Percentiles rank a stretch among this genome's conserved stretches.
phyloP scores from a whole-genome alignment of 53 echinoderm and acorn worm species.

The Antedon mediterranea region DNA sequence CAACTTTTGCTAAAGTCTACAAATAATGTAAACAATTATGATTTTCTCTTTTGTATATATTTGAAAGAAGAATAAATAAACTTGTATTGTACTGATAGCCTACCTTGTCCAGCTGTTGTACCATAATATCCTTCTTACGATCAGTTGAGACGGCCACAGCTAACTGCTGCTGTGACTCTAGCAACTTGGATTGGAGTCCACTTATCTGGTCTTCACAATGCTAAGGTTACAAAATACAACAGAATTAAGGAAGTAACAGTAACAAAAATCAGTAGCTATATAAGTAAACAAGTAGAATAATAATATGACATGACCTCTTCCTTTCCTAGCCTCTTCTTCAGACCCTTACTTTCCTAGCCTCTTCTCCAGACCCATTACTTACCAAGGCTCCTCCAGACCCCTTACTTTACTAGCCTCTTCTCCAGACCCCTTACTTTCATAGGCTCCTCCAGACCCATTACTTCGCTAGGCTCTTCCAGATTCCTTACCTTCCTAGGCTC shows the following conservation, averaged over 20 bases:
- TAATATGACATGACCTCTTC: too few relatives aligned
- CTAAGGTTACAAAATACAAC: slow-evolving; percentile 23
- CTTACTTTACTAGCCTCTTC: too few relatives aligned
- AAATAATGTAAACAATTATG: too few relatives aligned
- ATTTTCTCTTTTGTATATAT: too few relatives aligned
- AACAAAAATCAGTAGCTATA: background rate
- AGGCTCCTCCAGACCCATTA: too few relatives aligned
- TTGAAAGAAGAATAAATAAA: background rate
- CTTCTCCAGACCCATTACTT: too few relatives aligned
- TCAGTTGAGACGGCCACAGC: slow-evolving; percentile 77
- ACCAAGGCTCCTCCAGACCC: too few relatives aligned
- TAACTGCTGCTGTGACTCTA: slow-evolving; percentile 75
- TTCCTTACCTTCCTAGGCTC: too few relatives aligned
- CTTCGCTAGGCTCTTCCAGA: too few relatives aligned
- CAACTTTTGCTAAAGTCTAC: slow-evolving; percentile 70
- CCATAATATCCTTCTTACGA: slow-evolving; percentile 89
- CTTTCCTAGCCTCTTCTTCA: slow-evolving; percentile 1
- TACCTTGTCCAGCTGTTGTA: slow-evolving; percentile 91
- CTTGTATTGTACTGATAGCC: background rate
- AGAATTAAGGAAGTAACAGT: background rate
- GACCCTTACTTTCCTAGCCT: too few relatives aligned
- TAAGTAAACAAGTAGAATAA: too few relatives aligned
- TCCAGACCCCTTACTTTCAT: too few relatives aligned
- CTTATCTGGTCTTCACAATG: slow-evolving; percentile 87
- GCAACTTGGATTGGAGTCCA: slow-evolving; percentile 48